Evolutionary conservation across 2,888 invertebrate species (phyloP), one percentile per base, ranked within the genome.

Genomic region (Acanthoscelides obtectus): DNA sequence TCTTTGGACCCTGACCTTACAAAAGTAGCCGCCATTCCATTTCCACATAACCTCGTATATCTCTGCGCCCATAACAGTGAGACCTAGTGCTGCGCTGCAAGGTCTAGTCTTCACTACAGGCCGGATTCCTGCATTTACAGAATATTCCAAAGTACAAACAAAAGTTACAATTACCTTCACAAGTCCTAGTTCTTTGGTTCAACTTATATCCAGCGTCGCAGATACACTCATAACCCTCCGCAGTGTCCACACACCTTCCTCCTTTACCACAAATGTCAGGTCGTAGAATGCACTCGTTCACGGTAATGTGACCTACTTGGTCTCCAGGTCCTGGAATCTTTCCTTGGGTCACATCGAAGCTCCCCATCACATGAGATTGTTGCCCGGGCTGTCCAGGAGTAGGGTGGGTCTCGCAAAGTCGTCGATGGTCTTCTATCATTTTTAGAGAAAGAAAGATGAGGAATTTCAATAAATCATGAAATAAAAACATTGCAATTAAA

Each of bases 281-380:
- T 74, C 93, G 85, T 70, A 95, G 84, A 81, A 91, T 90, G 84
- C 95, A 94, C 86, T 95, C 93, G 85, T 94, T 91, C 77, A 93
- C 86, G 83, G 87, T 77, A 83, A 83, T 75, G n/a, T 72, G 73
- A 0, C 76, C 72, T 64, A 76, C 72, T 69, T 76, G 78, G 69
- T 74, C 76, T n/a, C 64, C 69, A 66, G 64, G 70, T 17, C 68
- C 72, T 25, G 70, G 75, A 22, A 72, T 74, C 63, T 22, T 69
- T 70, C 69, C 73, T 25, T 69, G 77, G 17, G 69, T 73, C 1
- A 73, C 22, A 21, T 73, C 73, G 17, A 45, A 45, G 45, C 45
- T 12, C 1, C 45, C 45, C 45, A 45, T 45, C 6, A 12, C 12
- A 12, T 45, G 45, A 17, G 45, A 17, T n/a, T 72, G 22, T 22